phyloP scores from a whole-genome alignment of 2,113 vertebrate species.

The Dromiciops gliroides region DNA sequence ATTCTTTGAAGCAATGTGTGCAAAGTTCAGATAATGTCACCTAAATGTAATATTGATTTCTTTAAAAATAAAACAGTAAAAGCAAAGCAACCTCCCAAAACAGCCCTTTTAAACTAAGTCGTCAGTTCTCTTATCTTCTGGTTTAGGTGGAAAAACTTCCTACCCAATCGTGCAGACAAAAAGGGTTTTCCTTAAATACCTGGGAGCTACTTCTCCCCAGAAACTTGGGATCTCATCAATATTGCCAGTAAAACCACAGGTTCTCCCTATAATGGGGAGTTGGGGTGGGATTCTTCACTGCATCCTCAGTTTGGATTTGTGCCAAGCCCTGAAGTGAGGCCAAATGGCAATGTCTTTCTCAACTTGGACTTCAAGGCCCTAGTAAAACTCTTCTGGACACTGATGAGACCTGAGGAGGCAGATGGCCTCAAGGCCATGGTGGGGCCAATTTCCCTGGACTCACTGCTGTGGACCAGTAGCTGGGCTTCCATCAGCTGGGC shows the following conservation, averaged over 20 bases:
- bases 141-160: not conserved
- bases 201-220: not conserved
- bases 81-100: conserved; percentile 59
- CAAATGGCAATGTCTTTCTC: not conserved
- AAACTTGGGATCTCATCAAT: not conserved
- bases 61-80: conserved; percentile 64
- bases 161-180: not conserved
- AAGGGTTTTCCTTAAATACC: not conserved
- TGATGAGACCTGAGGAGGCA: not conserved
- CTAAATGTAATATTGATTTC: conserved; percentile 51
- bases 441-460: not conserved
- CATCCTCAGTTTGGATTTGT: not conserved
- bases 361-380: not conserved
- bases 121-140: not conserved
- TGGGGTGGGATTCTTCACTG: conserved; percentile 10
- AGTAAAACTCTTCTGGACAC: not conserved
- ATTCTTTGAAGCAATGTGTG: conserved; percentile 69
- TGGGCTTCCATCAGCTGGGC: not conserved
- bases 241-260: not conserved
- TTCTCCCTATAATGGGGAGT: not conserved
- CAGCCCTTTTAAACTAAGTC: conserved; percentile 69
- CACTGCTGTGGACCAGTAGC: not conserved
- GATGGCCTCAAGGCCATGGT: not conserved
- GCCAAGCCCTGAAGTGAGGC: not conserved
- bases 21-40: conserved; percentile 67